Conservation (phyloP, 2,113 vertebrate genomes). For the Myrmecophaga tridactyla region DNA sequence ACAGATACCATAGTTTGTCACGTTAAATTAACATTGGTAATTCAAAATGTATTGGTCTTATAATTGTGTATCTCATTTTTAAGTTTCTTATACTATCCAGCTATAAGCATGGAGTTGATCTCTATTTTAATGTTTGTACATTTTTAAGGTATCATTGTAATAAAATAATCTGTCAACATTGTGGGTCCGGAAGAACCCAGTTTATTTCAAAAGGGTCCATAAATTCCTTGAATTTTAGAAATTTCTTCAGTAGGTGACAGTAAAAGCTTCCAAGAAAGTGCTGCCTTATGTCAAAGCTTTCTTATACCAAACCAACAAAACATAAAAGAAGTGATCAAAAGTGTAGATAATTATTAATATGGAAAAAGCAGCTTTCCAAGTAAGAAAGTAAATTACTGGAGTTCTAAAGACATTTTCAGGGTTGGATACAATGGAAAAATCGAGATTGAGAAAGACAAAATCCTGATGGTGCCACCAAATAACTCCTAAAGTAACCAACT, state of each 20-base stretch:
- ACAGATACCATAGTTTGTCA: background rate
- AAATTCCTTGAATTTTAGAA: background rate
- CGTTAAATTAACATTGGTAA: background rate
- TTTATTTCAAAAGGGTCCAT: background rate
- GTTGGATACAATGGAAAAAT: background rate
- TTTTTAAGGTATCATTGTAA: slow-evolving; percentile 12
- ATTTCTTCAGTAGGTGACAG: background rate
- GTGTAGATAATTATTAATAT: background rate
- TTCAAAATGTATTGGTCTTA: background rate
- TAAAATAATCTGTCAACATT: background rate
- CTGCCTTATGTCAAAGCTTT: background rate
- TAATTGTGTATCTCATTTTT: background rate
- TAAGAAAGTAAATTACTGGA: background rate
- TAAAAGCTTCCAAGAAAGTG: background rate
- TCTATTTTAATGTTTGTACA: background rate
- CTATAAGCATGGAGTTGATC: background rate
- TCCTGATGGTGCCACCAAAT: background rate
- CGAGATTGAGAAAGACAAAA: background rate
- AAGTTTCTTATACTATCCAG: no score
- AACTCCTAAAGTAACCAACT: background rate
- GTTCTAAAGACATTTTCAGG: background rate
- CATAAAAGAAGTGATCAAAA: background rate
- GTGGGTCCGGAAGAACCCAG: background rate
- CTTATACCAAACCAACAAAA: background rate
- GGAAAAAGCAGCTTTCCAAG: background rate